Conservation (phyloP, 2,888 invertebrate species). For the Pegoplata infirma region DNA sequence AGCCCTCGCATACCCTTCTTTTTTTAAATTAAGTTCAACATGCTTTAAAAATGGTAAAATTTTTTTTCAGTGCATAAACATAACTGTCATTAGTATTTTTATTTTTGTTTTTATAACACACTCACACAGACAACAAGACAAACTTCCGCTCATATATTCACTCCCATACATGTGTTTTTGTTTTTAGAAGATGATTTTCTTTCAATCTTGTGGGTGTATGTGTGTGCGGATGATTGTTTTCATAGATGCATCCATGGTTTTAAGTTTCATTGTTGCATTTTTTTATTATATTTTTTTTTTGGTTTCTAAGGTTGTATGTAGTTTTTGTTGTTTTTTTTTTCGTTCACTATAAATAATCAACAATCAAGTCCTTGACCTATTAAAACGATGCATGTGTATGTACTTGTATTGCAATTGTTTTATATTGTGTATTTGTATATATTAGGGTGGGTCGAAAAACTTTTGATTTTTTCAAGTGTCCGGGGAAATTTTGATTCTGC, state of each 20-base stretch:
- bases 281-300: neutral
- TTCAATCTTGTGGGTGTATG: neutral
- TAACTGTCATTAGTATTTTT: too few species aligned
- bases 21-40: too few species aligned
- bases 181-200: neutral
- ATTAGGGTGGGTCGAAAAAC: too few species aligned
- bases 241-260: neutral
- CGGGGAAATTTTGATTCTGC: too few species aligned
- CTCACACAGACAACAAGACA: too few species aligned
- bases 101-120: too few species aligned
- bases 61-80: too few species aligned
- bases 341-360: conserved; percentile 47
- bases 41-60: too few species aligned
- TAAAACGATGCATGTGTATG: conserved; percentile 13
- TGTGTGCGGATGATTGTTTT: neutral
- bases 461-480: too few species aligned
- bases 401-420: neutral
- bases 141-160: too few species aligned
- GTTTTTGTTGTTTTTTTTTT: conserved; percentile 10
- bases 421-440: neutral
- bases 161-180: too few species aligned
- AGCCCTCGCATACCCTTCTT: too few species aligned
- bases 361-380: conserved; percentile 62
- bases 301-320: neutral
- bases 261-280: neutral